Evolutionary conservation across 2,888 invertebrate genomes (phyloP).

Genomic region (Ophonus ardosiacus): DNA sequence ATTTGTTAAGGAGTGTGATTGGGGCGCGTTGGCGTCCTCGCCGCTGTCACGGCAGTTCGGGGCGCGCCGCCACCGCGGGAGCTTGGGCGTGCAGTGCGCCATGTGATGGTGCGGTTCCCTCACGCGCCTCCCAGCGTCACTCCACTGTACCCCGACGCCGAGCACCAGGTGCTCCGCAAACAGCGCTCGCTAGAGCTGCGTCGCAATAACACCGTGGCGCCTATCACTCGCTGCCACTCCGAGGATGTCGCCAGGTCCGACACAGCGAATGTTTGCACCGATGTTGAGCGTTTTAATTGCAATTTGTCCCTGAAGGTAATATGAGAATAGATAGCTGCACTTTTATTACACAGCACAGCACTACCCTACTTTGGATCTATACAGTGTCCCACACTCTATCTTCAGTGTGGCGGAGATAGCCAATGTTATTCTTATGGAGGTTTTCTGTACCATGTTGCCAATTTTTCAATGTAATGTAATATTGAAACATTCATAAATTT

Average conservation of each 20-base stretch:
- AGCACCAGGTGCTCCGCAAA: constrained; percentile 31
- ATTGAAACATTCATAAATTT: too few species aligned
- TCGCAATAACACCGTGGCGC: constrained; percentile 53
- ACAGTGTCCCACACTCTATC: too few species aligned
- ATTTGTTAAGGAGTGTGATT: constrained; percentile 61
- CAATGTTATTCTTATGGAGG: too few species aligned
- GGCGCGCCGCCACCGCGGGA: constrained; percentile 45
- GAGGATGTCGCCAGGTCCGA: constrained; percentile 50
- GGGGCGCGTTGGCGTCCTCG: background rate
- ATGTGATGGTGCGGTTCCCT: constrained; percentile 67
- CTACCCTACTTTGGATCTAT: too few species aligned
- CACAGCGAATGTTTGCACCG: background rate
- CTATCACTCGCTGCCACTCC: constrained; percentile 49
- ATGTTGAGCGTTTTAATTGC: constrained; percentile 16
- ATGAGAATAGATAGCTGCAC: background rate
- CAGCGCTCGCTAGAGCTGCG: constrained; percentile 53
- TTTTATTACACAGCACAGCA: background rate
- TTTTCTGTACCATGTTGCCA: too few species aligned
- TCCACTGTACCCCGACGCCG: constrained; percentile 65
- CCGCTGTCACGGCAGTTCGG: constrained; percentile 50
- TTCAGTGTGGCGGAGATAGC: too few species aligned
- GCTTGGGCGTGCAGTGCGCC: constrained; percentile 48
- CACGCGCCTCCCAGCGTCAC: constrained; percentile 65
- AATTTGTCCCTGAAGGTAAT: constrained; percentile 40
- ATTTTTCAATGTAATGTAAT: too few species aligned